phyloP scores from a whole-genome alignment of 2,113 vertebrate species.

The Cyprichromis sp. region DNA sequence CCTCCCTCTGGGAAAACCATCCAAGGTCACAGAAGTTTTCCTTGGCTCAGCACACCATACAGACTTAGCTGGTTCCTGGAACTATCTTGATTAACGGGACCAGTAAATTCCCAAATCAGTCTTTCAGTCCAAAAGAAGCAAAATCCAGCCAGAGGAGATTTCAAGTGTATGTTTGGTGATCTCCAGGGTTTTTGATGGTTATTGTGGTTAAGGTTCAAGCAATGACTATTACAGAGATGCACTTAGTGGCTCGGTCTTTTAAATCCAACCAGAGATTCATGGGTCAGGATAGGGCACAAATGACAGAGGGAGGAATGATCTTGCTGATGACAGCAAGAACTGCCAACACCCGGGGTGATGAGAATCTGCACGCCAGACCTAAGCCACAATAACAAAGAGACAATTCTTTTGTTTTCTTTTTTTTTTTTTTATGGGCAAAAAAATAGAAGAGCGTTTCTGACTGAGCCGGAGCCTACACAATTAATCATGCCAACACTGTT shows the following conservation, averaged over 20 bases:
- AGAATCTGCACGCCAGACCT: constrained; percentile 33
- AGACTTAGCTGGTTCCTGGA: constrained; percentile 2
- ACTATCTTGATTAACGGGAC: constrained; percentile 19
- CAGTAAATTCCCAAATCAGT: constrained; percentile 1
- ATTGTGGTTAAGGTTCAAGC: constrained; percentile 31
- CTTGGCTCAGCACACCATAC: constrained; percentile 1
- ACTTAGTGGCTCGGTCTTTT: constrained; percentile 29
- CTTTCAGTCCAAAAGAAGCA: constrained; percentile 38
- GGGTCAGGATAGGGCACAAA: constrained; percentile 5
- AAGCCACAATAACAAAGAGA: constrained; percentile 18
- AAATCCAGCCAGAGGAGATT: constrained; percentile 20
- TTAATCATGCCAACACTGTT: not conserved
- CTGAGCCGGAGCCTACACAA: not conserved
- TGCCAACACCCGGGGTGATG: constrained; percentile 1
- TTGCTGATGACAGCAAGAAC: constrained; percentile 23
- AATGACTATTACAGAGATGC: constrained; percentile 29
- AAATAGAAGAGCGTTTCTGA: not conserved
- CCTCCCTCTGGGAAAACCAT: not conserved
- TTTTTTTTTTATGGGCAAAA: not conserved
- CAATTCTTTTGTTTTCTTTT: constrained; percentile 2
- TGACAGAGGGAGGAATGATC: constrained; percentile 30
- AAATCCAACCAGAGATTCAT: constrained; percentile 13
- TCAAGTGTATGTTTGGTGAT: constrained; percentile 29
- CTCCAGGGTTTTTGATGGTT: constrained; percentile 24
- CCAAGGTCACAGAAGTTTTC: not conserved